Conservation (phyloP, 2,113 vertebrate species). For the Ceratotherium simum region DNA sequence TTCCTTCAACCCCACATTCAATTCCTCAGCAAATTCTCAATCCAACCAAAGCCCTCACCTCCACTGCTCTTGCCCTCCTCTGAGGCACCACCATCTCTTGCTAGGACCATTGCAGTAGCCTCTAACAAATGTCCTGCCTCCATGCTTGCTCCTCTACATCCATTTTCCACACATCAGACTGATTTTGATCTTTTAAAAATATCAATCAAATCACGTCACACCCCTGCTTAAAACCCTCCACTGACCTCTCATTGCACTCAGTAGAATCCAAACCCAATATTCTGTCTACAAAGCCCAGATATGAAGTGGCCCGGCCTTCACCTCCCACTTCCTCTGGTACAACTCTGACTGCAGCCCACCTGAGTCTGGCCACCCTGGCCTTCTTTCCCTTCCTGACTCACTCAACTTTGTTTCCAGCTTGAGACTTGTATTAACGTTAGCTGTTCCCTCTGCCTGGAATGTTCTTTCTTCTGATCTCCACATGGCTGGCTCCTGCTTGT, state of each 20-base stretch:
- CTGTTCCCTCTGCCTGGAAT: not conserved
- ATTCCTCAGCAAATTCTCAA: not conserved
- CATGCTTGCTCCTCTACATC: not conserved
- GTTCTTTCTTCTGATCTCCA: not conserved
- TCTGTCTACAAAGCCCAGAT: not conserved
- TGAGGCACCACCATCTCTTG: not conserved
- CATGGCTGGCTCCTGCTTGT: not conserved
- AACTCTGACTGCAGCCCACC: accelerated
- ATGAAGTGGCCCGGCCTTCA: accelerated
- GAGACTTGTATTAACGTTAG: not conserved
- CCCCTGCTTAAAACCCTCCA: not conserved
- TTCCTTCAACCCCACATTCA: not conserved
- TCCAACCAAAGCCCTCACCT: not conserved
- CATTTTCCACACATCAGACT: not conserved
- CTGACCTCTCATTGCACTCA: not conserved
- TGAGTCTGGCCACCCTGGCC: too few species aligned
- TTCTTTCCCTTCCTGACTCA: not conserved
- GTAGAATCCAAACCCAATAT: not conserved
- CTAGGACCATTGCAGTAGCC: not conserved
- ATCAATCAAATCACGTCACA: not conserved
- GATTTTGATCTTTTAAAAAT: not conserved
- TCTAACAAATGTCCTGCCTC: not conserved
- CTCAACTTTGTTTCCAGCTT: not conserved
- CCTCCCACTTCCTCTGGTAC: accelerated
- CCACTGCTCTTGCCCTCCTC: not conserved